These are phyloP conservation scores for Calosoma granatense DNA, from an alignment of 1,140 invertebrate genomes.

Conservation along the genomic window DNA sequence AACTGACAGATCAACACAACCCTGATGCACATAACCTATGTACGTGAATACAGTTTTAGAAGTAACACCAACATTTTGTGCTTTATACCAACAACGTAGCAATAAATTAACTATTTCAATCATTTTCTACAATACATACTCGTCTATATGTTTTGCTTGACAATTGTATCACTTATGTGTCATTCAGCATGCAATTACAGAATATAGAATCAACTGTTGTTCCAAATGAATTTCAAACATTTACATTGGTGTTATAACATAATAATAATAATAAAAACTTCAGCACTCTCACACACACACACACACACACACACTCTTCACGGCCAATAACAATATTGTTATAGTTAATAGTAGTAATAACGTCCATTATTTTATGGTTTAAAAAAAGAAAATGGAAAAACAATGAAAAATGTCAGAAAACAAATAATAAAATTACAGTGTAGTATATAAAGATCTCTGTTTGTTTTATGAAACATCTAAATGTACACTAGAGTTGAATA, in stretches of 20 bases:
- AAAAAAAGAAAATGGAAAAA: neutral
- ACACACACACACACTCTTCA: too few relatives aligned
- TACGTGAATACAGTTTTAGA: neutral
- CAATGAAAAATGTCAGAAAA: too few relatives aligned
- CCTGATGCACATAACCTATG: neutral
- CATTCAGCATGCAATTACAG: neutral
- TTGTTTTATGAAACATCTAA: too few relatives aligned
- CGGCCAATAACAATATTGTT: neutral
- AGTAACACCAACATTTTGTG: neutral
- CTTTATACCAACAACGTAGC: neutral
- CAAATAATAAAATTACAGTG: too few relatives aligned
- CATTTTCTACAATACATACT: too few relatives aligned
- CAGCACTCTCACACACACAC: too few relatives aligned
- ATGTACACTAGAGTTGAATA: too few relatives aligned
- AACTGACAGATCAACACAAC: neutral
- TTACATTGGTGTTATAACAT: neutral
- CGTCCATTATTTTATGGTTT: neutral
- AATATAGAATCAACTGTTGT: neutral
- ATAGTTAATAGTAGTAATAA: neutral
- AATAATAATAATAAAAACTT: neutral
- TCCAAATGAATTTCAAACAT: constrained; percentile 1
- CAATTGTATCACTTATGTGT: neutral
- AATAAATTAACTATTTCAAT: too few relatives aligned
- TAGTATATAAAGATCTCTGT: too few relatives aligned
- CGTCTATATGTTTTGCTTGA: too few relatives aligned